These are phyloP conservation scores for Pseudorhiza aurosa DNA, from an alignment of 30 jellyfish, hydroid and myxozoan species.

Conservation along the genomic window DNA sequence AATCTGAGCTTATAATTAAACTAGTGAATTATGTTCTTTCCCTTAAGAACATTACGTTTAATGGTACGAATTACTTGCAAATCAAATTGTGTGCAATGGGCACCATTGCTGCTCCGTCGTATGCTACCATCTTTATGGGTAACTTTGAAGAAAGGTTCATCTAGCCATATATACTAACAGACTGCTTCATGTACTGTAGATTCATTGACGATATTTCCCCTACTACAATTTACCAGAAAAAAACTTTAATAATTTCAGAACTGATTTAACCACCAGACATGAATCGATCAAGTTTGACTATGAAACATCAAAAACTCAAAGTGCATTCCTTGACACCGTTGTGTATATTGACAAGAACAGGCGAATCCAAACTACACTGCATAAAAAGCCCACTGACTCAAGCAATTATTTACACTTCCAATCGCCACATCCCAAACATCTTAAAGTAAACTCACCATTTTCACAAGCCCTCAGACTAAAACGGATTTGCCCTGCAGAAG, in stretches of 20 bases:
- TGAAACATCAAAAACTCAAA: background rate
- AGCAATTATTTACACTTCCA: constrained; percentile 12
- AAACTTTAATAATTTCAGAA: constrained; percentile 19
- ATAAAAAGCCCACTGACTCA: constrained; percentile 46
- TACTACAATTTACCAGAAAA: constrained; percentile 11
- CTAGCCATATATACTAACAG: constrained; percentile 15
- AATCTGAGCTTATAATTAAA: background rate
- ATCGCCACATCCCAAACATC: constrained; percentile 26
- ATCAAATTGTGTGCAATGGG: constrained; percentile 67
- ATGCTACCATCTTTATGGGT: constrained; percentile 57
- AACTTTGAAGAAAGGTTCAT: constrained; percentile 43
- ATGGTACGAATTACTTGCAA: constrained; percentile 13
- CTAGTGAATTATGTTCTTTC: background rate
- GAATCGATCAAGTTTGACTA: constrained; percentile 41
- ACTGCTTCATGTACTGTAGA: constrained; percentile 32
- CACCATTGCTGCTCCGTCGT: constrained; percentile 57
- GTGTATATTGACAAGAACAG: background rate
- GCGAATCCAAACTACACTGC: constrained; percentile 14
- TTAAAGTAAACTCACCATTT: constrained; percentile 18
- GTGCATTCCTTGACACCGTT: constrained; percentile 47
- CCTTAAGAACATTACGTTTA: background rate
- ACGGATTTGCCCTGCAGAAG: constrained; percentile 34
- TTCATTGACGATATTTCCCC: constrained; percentile 61
- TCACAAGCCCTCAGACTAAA: constrained; percentile 22
- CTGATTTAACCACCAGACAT: constrained; percentile 29